phyloP scores from a whole-genome alignment of 1,140 invertebrate species.

The Penaeus chinensis region DNA sequence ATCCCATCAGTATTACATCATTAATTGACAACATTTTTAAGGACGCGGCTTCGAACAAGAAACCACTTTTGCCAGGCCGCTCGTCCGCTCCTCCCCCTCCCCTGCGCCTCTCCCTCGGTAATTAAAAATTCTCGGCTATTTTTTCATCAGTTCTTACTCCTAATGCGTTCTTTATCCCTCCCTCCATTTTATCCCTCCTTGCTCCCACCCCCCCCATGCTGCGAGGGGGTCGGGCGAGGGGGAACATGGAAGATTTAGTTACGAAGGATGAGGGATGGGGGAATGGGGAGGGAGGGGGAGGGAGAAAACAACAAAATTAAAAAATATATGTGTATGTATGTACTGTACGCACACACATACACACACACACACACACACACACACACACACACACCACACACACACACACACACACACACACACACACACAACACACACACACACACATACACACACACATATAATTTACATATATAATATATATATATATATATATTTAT shows the following conservation, averaged over 20 bases:
- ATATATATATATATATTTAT: too few relatives aligned
- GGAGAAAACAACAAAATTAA: background rate
- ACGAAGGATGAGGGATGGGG: background rate
- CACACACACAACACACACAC: too few relatives aligned
- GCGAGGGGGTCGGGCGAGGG: background rate
- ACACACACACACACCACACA: too few relatives aligned
- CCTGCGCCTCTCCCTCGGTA: slow-evolving; percentile 33
- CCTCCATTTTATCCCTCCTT: too few relatives aligned
- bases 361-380: too few relatives aligned
- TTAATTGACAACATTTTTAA: slow-evolving; percentile 48
- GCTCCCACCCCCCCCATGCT: background rate
- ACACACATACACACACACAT: too few relatives aligned
- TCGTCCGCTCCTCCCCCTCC: background rate
- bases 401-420: too few relatives aligned
- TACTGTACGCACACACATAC: too few relatives aligned
- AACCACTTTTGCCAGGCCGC: slow-evolving; percentile 26
- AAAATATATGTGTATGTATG: too few relatives aligned
- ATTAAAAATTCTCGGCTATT: slow-evolving; percentile 50
- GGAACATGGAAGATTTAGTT: background rate
- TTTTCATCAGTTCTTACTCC: slow-evolving; percentile 48
- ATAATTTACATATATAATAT: too few relatives aligned
- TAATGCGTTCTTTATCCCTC: slow-evolving; percentile 48
- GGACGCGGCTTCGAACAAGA: slow-evolving; percentile 24
- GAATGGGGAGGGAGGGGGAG: background rate
- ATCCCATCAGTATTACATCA: slow-evolving; percentile 40